These are phyloP conservation scores for Otus sunia DNA, from an alignment of 2,113 vertebrate species.

Conservation along the genomic window DNA sequence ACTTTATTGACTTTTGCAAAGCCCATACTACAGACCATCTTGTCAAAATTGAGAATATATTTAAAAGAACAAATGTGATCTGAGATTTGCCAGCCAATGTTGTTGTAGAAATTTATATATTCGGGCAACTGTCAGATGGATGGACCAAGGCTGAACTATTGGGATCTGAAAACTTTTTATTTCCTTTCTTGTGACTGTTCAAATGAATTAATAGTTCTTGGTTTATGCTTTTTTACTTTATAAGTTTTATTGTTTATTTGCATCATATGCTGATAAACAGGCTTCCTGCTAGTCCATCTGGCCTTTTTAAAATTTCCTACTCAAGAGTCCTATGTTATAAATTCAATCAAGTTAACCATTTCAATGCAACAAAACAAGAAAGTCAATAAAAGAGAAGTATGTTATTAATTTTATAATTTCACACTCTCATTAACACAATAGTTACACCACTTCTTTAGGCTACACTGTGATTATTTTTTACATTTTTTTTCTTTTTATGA, in stretches of 20 bases:
- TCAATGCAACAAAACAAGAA: background rate
- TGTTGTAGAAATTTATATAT: background rate
- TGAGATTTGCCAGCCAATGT: background rate
- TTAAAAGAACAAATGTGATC: background rate
- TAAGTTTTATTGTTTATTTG: background rate
- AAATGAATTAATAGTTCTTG: background rate
- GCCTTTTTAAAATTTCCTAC: background rate
- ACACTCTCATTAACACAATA: background rate
- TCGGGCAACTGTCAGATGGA: background rate
- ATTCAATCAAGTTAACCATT: background rate
- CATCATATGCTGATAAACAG: background rate
- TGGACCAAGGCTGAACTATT: background rate
- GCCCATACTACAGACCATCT: background rate
- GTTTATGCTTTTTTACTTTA: background rate
- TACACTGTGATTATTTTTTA: background rate
- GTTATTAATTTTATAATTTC: background rate
- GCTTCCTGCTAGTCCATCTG: background rate
- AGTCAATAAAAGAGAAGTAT: background rate
- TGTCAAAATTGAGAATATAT: background rate
- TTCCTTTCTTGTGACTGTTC: background rate
- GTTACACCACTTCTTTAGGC: background rate
- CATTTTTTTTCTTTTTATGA: background rate
- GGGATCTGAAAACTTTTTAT: background rate
- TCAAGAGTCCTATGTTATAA: background rate
- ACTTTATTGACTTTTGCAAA: background rate